These are phyloP conservation scores for Struthidea cinerea DNA, from an alignment of 2,113 vertebrate genomes.

Conservation along the genomic window DNA sequence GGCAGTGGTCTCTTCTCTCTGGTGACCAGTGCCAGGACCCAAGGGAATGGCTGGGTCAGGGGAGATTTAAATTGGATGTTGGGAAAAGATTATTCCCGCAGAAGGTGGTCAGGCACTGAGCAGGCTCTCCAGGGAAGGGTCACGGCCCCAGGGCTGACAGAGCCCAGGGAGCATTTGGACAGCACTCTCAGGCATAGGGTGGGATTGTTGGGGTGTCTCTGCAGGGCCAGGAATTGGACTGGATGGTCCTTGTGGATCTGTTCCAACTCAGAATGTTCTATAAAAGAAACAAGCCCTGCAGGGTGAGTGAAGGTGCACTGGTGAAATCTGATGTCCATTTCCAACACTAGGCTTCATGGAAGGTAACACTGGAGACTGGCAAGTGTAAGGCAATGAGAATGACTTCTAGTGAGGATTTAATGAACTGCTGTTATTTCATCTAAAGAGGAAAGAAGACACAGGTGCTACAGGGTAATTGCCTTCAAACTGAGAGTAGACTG, in stretches of 20 bases:
- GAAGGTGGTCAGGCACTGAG: neutral
- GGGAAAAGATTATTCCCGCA: neutral
- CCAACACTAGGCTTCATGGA: neutral
- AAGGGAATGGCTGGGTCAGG: too few relatives aligned
- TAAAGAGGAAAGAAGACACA: neutral
- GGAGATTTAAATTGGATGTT: neutral
- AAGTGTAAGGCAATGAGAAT: neutral
- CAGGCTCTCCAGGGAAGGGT: neutral
- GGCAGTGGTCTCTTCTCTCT: neutral
- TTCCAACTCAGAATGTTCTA: neutral
- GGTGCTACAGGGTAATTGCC: neutral
- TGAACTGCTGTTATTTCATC: neutral
- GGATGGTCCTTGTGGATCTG: neutral
- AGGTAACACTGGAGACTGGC: neutral
- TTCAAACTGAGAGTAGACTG: neutral
- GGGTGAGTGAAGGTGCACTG: neutral
- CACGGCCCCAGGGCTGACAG: neutral
- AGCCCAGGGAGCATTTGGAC: neutral
- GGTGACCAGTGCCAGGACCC: neutral
- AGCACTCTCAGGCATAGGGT: rapidly evolving
- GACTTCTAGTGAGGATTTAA: neutral
- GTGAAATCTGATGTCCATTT: neutral
- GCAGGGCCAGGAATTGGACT: neutral
- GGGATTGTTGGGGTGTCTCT: neutral
- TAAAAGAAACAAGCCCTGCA: neutral